phyloP scores from a whole-genome alignment of 2,113 vertebrate species.

The Triplophysa tibetana region DNA sequence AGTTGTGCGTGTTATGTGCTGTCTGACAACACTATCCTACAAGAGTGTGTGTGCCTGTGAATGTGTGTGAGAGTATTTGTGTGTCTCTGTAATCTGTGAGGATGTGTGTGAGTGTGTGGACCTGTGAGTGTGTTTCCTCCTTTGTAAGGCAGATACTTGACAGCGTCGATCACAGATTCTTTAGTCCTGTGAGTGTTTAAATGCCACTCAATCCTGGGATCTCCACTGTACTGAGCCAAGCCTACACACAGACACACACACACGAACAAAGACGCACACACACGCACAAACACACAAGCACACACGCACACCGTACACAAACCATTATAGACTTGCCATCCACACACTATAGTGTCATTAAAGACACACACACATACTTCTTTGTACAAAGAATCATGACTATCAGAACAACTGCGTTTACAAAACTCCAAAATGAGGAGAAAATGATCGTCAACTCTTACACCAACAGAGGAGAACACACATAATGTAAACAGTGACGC shows the following conservation, averaged over 20 bases:
- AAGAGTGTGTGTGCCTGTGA: background rate
- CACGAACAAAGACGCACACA: constrained; percentile 24
- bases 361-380: too few species aligned
- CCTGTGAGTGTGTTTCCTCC: constrained; percentile 96
- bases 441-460: background rate
- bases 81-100: background rate
- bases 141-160: constrained; percentile 92
- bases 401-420: too few species aligned
- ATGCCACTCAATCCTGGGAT: constrained; percentile 96
- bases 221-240: constrained; percentile 94
- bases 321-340: too few species aligned
- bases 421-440: background rate
- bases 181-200: constrained; percentile 87
- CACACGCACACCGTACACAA: too few species aligned
- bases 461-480: too few species aligned
- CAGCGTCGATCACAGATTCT: constrained; percentile 86
- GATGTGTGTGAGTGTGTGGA: constrained; percentile 81
- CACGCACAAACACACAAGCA: constrained; percentile 6
- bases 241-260: constrained; percentile 70
- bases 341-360: too few species aligned
- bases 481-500: background rate
- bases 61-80: too few species aligned
- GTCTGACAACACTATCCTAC: background rate
- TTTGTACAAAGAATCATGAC: too few species aligned
- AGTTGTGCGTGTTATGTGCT: background rate